Base-by-base conservation (phyloP, 2,797 vertebrate genomes). In the Channa striata region DNA sequence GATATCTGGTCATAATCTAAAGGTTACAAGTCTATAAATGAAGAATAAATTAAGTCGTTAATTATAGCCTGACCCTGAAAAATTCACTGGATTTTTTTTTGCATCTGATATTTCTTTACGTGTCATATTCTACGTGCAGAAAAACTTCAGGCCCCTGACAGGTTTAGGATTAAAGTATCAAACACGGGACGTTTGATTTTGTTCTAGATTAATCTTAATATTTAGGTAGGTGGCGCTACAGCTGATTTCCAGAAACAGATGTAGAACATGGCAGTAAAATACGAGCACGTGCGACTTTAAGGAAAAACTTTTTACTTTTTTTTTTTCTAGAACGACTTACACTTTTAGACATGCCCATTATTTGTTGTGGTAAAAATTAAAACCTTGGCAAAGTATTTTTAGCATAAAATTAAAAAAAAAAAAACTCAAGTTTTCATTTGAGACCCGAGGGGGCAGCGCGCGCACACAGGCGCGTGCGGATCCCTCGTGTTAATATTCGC, bases 151-250 rank as follows among this genome's bases (percentile, higher is more conserved):
- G 0, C 3, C 16, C 25, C 19, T 20, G 10, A 7, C 3, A 48
- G 16, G 7, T 30, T 56, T 8, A 17, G 11, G 36, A 2, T 37
- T 37, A 2, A 37, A 37, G 25, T 6, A 0, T 30, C 25, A 30
- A 30, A 30, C 4, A n/a, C n/a, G n/a, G n/a, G n/a, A 30, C 2
- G 6, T 30, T 30, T 30, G 4, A 3, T 30, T 30, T 30, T 30
- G 6, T 30, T 30, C 6, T 30, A 30, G 25, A 30, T 6, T 30
- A 30, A 30, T 30, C 25, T n/a, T 21, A 3, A 2, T n/a, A n/a
- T n/a, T 1, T 8, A 7, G 11, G 17, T 78, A 82, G 88, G 85
- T 74, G 87, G 85, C 83, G 74, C 81, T 89, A 20, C 77, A 53
- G 73, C 59, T 84, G 67, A 82, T 60, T 67, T 54, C 11, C 48